These are phyloP conservation scores for Cuculus canorus DNA, from an alignment of 2,797 vertebrate genomes.

Conservation along the genomic window DNA sequence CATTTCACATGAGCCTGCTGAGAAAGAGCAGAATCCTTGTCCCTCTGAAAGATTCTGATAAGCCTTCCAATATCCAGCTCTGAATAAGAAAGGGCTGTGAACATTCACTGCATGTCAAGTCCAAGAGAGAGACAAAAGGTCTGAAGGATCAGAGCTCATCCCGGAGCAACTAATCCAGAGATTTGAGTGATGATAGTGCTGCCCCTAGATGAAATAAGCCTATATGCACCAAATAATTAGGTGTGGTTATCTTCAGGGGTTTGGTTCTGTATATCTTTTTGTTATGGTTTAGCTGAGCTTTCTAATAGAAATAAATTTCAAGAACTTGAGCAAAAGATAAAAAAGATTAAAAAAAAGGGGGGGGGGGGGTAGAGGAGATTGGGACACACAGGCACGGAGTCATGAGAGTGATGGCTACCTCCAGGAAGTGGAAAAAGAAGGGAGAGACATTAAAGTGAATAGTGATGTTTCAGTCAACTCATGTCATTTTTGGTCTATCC, in stretches of 20 bases:
- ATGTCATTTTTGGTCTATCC: background rate
- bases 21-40: background rate
- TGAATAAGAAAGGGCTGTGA: background rate
- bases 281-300: background rate
- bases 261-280: background rate
- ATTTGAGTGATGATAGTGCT: background rate
- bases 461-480: background rate
- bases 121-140: background rate
- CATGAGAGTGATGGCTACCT: background rate
- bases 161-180: background rate
- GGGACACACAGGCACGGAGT: background rate
- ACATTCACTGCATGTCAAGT: background rate
- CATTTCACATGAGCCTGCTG: background rate
- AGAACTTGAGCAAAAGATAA: background rate
- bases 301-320: background rate
- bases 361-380: fast-evolving
- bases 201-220: background rate
- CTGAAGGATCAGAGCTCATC: background rate
- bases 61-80: background rate
- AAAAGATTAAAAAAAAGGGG: no score
- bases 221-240: background rate
- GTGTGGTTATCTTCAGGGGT: background rate
- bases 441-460: background rate
- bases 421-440: background rate
- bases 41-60: background rate